Conservation (phyloP, 2,113 vertebrate species). For the Rhabdomys dilectus region DNA sequence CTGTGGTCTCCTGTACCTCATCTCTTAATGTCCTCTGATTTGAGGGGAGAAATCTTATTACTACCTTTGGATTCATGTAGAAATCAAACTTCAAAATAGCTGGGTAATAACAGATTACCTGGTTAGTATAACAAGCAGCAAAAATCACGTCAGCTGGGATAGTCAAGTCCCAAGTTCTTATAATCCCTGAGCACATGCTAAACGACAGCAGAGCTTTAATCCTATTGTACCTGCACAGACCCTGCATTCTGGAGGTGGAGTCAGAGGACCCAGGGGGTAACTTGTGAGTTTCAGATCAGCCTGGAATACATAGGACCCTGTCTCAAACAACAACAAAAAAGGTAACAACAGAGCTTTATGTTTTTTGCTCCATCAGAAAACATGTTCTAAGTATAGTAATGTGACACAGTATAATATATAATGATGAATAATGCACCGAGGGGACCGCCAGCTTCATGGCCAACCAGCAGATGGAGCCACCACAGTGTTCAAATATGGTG, state of each 20-base stretch:
- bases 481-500: no score
- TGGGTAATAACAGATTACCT: background rate
- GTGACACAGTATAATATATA: background rate
- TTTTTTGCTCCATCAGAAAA: constrained; percentile 20
- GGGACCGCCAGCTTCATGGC: no score
- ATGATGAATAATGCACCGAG: background rate
- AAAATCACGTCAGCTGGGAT: background rate
- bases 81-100: background rate
- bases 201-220: background rate
- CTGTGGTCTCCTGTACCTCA: background rate
- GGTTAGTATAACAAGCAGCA: background rate
- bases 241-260: background rate
- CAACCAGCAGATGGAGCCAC: no score
- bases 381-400: background rate
- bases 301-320: no score
- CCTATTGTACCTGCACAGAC: background rate
- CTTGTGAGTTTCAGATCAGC: background rate
- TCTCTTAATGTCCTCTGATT: background rate
- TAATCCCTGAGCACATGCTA: background rate
- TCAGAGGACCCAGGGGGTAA: background rate
- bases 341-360: background rate
- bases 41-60: background rate
- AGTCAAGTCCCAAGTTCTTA: background rate
- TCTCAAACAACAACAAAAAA: background rate
- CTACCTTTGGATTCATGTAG: background rate